A percentile compares a stretch with the other conserved stretches of the same genome.
phyloP scores from a whole-genome alignment of 2,113 vertebrate species.

The Oryzias javanicus region DNA sequence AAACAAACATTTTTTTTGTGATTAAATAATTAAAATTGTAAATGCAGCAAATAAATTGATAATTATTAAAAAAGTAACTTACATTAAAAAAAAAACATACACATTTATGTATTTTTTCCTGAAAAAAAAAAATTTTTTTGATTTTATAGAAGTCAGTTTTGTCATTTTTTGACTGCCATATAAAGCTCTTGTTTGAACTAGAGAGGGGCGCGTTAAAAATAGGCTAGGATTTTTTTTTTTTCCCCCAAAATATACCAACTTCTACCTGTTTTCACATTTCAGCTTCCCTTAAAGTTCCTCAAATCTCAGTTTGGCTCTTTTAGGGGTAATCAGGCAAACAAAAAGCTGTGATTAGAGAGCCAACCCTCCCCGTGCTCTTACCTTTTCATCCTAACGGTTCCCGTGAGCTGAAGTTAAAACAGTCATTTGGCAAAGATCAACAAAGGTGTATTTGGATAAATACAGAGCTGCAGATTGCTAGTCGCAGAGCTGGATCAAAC shows the following conservation, averaged over 20 bases:
- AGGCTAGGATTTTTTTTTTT: neutral
- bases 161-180: too few species aligned
- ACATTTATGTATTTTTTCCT: too few species aligned
- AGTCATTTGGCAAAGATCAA: neutral
- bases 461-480: neutral
- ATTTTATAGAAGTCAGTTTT: too few species aligned
- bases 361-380: neutral
- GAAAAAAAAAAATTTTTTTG: too few species aligned
- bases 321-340: neutral
- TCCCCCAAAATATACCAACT: neutral
- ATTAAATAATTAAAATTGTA: too few species aligned
- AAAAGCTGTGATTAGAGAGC: neutral
- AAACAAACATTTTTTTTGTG: too few species aligned
- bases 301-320: neutral
- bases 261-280: neutral
- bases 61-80: too few species aligned
- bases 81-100: too few species aligned
- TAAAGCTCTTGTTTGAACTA: too few species aligned
- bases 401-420: neutral
- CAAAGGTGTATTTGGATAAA: slow-evolving; percentile 1
- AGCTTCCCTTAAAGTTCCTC: neutral
- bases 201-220: too few species aligned
- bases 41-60: too few species aligned
- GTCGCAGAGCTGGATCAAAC: neutral
- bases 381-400: neutral